Evolutionary conservation across 2,888 invertebrate genomes (phyloP).

Genomic region (Papilio elwesi): DNA sequence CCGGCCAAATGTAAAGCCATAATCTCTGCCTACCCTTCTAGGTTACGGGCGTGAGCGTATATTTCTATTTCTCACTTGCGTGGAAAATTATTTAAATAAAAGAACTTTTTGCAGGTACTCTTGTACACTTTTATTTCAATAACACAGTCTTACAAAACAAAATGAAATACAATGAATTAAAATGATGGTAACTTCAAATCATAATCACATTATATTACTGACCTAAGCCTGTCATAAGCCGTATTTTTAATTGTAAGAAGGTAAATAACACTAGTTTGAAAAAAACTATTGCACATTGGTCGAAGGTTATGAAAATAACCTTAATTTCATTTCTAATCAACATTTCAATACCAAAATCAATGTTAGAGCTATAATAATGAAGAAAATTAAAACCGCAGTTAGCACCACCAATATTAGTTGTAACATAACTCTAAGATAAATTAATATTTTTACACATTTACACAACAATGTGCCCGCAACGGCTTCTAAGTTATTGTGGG

Average conservation of each 20-base stretch:
- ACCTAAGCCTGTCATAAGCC: constrained; percentile 57
- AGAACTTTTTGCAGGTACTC: constrained; percentile 50
- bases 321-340: constrained; percentile 31
- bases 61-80: too few relatives aligned
- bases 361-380: constrained; percentile 46
- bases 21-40: too few relatives aligned
- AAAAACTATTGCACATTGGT: constrained; percentile 43
- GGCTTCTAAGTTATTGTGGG: constrained; percentile 15
- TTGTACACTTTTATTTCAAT: constrained; percentile 82
- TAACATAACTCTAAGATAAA: constrained; percentile 69
- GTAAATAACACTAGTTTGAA: constrained; percentile 35
- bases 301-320: constrained; percentile 35
- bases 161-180: constrained; percentile 69
- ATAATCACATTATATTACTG: constrained; percentile 72
- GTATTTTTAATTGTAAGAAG: constrained; percentile 34
- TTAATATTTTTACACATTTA: constrained; percentile 77
- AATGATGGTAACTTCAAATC: constrained; percentile 78
- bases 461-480: constrained; percentile 50
- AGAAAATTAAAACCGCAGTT: constrained; percentile 66
- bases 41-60: too few relatives aligned
- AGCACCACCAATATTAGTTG: constrained; percentile 69
- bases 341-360: constrained; percentile 33
- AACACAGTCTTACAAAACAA: constrained; percentile 81
- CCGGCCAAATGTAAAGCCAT: too few relatives aligned
- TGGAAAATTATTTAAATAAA: constrained; percentile 24